Base-by-base conservation (phyloP, 2,888 invertebrate genomes). In the Falcaria lacertinaria region DNA sequence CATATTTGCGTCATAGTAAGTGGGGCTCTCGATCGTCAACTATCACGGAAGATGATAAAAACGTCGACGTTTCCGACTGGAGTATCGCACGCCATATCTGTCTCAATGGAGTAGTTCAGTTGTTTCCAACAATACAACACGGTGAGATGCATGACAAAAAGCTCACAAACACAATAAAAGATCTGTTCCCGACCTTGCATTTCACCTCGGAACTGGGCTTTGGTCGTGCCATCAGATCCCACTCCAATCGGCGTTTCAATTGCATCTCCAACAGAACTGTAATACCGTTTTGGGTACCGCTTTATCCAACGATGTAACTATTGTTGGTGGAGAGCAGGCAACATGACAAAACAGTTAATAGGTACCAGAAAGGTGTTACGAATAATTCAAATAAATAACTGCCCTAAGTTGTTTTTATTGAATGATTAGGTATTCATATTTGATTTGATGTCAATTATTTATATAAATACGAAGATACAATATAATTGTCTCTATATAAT, bases 121-220 rank as follows among this genome's bases (percentile, higher is more conserved):
- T 64, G 67, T 64, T 67, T 64, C 59, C 62, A 78, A 83, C 80
- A 82, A 80, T 80, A 74, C 70, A 68, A 69, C 62, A 64, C 68
- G 63, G 77, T 73, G 80, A 79, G 77, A 80, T 79, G 79, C 77
- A 74, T 78, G 78, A 81, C 77, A 83, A 85, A 78, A 82, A 80
- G 53, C 66, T 78, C 74, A 71, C 68, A 68, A 75, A 72, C 72
- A 84, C 80, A 83, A 82, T 81, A 74, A 75, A 59, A 61, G 50
- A 62, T 61, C 72, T 66, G 74, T 77, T 78, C 70, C 76, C 76
- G 80, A 78, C 78, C 78, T 80, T 78, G 80, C 74, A 71, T 80
- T 79, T 80, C 73, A 74, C 77, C 64, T 77, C 74, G 54, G 62
- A 81, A 80, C 75, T 83, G 76, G 79, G 79, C 76, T 78, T 65